These are phyloP conservation scores for Hirtodrosophila histrioides DNA, from an alignment of 2,888 invertebrate genomes.

Conservation along the genomic window DNA sequence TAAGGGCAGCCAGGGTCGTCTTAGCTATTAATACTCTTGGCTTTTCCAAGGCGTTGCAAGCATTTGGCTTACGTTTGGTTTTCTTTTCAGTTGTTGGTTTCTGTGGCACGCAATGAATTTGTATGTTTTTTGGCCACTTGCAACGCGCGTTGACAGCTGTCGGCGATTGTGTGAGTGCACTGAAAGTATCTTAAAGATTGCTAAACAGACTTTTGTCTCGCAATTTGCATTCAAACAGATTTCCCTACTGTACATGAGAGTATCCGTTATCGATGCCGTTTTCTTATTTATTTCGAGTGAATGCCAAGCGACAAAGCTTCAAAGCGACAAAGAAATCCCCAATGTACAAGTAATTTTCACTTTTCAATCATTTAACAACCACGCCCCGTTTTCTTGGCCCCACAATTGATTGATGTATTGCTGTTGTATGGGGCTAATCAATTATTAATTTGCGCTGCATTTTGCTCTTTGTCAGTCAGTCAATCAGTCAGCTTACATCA, in stretches of 20 bases:
- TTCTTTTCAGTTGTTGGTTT: conserved; percentile 15
- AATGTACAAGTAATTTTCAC: conserved; percentile 51
- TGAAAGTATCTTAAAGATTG: conserved; percentile 40
- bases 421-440: conserved; percentile 52
- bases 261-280: conserved; percentile 11
- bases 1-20: conserved; percentile 78
- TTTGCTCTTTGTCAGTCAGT: conserved; percentile 43
- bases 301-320: conserved; percentile 3
- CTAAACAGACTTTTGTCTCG: conserved; percentile 11
- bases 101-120: conserved; percentile 65
- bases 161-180: conserved; percentile 32
- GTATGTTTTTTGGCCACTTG: conserved; percentile 64
- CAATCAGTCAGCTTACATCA: conserved; percentile 67
- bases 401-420: conserved; percentile 60
- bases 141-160: conserved; percentile 67
- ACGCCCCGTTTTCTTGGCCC: conserved; percentile 47
- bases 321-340: conserved; percentile 46
- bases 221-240: conserved; percentile 16
- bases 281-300: conserved; percentile 13
- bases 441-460: conserved; percentile 61
- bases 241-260: conserved; percentile 16
- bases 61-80: conserved; percentile 5
- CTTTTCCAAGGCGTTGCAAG: conserved; percentile 14
- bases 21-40: conserved; percentile 66
- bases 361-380: conserved; percentile 62